Base-by-base conservation (phyloP, 2,113 vertebrate species). In the Pungitius pungitius region DNA sequence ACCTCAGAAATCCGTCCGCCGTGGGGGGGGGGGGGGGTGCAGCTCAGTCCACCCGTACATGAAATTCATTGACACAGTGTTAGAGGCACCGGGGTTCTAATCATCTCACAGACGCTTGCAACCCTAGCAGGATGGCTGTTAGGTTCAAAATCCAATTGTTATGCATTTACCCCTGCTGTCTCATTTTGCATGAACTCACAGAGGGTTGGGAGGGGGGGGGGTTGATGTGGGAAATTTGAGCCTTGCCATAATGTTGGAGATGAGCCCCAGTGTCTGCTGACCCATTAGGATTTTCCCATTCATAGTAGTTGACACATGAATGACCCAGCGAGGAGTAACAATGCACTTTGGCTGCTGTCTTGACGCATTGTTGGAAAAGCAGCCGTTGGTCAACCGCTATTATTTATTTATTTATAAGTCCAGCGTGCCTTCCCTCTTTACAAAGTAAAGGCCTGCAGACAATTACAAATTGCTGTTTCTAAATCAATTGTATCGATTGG, bases 61-160 rank as follows among this genome's bases (percentile, higher is more conserved):
- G 77, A 80, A 85, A 88, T 88, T 82, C 56, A 75, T 33, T 75
- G 54, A 45, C 71, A n/a, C 43, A 1, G 62, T 89, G 81, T 84
- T 81, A 81, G 73, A 72, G 24, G 63, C 74, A 76, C 52, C 3
- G 66, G 7, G 8, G 20, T 3, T 20, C 37, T 42, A 63, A 61
- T 47, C n/a, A n/a, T n/a, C n/a, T n/a, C n/a, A n/a, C n/a, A 69
- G 11, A 43, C 15, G 45, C 42, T 54, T 26, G 58, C 40, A 33
- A 55, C 64, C 55, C 56, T 22, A 9, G 14, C 35, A 37, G 33
- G 59, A 5, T 49, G 51, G 26, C 70, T 30, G 58, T 27, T 17
- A 4, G 27, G 66, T 60, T 73, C 45, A 73, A 66, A 30, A 43
- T 35, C 33, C 70, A 71, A 62, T 49, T 49, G 27, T 56, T 2